Conservation (phyloP, 2,797 vertebrate species). For the Gadopsis marmoratus region DNA sequence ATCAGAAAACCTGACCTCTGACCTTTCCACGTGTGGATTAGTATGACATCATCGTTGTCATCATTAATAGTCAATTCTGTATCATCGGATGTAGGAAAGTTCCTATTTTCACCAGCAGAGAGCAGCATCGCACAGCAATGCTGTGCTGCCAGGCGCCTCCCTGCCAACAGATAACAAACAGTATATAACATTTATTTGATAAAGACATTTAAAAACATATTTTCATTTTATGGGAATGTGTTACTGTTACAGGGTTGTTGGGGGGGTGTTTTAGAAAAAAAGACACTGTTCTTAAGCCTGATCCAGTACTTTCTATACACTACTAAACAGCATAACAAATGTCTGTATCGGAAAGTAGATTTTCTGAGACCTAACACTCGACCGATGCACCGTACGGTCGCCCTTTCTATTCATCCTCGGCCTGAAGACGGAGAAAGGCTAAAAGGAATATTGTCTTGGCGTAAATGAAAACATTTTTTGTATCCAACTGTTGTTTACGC, state of each 20-base stretch:
- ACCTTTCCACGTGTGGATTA: not conserved
- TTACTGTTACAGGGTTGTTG: not conserved
- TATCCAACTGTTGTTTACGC: not conserved
- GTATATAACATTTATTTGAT: not conserved
- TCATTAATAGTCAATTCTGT: not conserved
- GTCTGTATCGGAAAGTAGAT: not conserved
- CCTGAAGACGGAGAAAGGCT: not conserved
- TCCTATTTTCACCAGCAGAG: constrained; percentile 56
- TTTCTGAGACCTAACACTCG: not conserved
- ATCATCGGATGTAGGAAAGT: not conserved
- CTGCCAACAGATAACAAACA: not conserved
- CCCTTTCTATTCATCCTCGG: not conserved
- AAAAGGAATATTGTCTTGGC: no score
- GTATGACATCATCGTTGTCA: not conserved
- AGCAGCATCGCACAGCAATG: constrained; percentile 42
- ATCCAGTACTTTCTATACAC: not conserved
- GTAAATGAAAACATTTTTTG: no score
- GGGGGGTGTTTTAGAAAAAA: not conserved
- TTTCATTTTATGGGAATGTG: not conserved
- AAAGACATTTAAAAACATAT: not conserved
- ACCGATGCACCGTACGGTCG: not conserved
- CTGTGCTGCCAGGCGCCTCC: accelerated
- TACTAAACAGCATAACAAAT: no score
- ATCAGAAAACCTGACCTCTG: not conserved
- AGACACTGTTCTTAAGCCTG: no score